phyloP scores from a whole-genome alignment of 2,797 vertebrate genomes.

The Iguana delicatissima region DNA sequence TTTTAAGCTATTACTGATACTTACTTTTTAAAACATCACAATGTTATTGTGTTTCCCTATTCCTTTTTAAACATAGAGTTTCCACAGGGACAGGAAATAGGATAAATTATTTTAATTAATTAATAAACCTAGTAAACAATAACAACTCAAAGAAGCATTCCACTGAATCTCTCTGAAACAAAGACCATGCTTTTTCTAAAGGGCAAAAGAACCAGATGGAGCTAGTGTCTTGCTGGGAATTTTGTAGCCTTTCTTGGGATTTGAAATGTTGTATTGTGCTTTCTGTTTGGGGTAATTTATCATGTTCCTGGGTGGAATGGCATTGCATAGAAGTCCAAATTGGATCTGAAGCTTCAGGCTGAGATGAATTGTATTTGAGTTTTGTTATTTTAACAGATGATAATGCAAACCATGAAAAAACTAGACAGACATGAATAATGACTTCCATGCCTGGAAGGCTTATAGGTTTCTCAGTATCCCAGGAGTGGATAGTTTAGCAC shows the following conservation, averaged over 20 bases:
- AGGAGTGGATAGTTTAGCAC: constrained; percentile 11
- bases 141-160: not conserved
- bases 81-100: not conserved
- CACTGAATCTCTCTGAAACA: not conserved
- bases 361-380: not conserved
- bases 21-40: not conserved
- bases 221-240: not conserved
- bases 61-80: not conserved
- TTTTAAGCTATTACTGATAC: not conserved
- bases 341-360: not conserved
- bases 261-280: not conserved
- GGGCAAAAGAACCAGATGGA: not conserved
- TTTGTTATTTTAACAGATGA: not conserved
- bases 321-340: not conserved
- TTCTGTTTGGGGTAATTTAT: not conserved
- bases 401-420: constrained; percentile 24
- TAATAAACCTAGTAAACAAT: not conserved
- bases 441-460: not conserved
- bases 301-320: not conserved
- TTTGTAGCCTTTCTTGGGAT: not conserved
- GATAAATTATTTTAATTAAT: not conserved
- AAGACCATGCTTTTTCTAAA: not conserved
- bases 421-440: constrained; percentile 5
- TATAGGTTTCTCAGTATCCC: not conserved
- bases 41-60: not conserved